Conservation (phyloP, 2,888 invertebrate species). For the Clostera curtula region DNA sequence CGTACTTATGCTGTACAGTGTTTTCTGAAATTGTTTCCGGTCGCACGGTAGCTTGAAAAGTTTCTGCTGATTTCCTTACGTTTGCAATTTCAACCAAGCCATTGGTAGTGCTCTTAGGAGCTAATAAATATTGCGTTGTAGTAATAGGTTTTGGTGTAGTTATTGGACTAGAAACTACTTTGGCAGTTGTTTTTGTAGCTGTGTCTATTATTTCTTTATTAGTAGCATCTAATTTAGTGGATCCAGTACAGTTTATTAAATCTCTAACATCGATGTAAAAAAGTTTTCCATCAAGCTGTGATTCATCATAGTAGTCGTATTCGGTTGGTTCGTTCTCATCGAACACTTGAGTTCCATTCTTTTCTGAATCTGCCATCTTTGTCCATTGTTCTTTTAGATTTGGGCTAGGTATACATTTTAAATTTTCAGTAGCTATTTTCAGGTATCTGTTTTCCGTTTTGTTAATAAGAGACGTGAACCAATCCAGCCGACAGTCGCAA, state of each 20-base stretch:
- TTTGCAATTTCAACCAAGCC: not conserved
- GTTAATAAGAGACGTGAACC: constrained; percentile 50
- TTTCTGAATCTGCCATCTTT: constrained; percentile 39
- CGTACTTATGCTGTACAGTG: constrained; percentile 41
- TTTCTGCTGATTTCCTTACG: too few relatives aligned
- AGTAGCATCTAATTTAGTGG: constrained; percentile 10
- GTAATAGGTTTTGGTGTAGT: constrained; percentile 10
- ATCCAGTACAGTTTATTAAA: constrained; percentile 43
- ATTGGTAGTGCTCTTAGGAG: constrained; percentile 4
- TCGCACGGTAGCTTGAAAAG: too few relatives aligned
- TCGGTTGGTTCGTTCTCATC: constrained; percentile 37
- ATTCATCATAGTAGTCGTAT: constrained; percentile 63
- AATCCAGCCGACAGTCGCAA: constrained; percentile 57
- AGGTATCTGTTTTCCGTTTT: constrained; percentile 45
- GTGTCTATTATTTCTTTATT: constrained; percentile 8
- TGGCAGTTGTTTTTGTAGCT: constrained; percentile 10
- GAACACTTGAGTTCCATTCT: constrained; percentile 22
- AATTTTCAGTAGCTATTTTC: constrained; percentile 46
- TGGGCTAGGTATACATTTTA: constrained; percentile 50
- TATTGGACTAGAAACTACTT: constrained; percentile 14
- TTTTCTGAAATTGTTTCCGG: constrained; percentile 62
- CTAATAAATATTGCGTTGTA: constrained; percentile 5
- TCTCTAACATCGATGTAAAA: constrained; percentile 57
- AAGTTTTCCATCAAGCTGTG: constrained; percentile 56
- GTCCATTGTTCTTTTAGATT: constrained; percentile 43